These are phyloP conservation scores for Clarias batrachus DNA, from an alignment of 2,113 vertebrate genomes.

Conservation along the genomic window DNA sequence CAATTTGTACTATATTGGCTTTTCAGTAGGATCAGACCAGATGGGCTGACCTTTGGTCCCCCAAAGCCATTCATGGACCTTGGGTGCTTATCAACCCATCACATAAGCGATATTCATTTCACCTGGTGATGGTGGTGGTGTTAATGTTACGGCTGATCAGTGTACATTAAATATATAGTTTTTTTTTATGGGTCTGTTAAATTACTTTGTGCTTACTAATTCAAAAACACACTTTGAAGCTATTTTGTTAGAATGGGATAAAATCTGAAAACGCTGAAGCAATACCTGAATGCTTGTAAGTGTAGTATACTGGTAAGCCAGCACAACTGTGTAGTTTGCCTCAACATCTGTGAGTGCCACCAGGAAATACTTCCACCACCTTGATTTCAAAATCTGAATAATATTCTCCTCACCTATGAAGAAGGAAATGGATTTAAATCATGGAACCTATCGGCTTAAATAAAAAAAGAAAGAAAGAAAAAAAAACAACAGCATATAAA, in stretches of 20 bases:
- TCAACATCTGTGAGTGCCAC: slow-evolving; percentile 90
- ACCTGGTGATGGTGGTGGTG: too few species aligned
- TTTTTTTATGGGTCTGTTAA: too few species aligned
- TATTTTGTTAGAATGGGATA: neutral
- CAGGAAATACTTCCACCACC: slow-evolving; percentile 95
- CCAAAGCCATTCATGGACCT: too few species aligned
- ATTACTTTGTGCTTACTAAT: neutral
- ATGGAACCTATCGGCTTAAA: neutral
- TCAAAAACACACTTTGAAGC: neutral
- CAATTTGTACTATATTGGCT: too few species aligned
- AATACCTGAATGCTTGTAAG: slow-evolving; percentile 95
- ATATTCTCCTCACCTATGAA: slow-evolving; percentile 75
- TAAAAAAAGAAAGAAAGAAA: too few species aligned
- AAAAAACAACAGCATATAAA: too few species aligned
- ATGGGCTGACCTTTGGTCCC: too few species aligned
- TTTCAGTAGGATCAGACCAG: too few species aligned
- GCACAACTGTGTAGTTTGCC: slow-evolving; percentile 91
- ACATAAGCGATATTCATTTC: too few species aligned
- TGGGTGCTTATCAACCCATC: too few species aligned
- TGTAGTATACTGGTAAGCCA: slow-evolving; percentile 91
- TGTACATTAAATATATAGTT: too few species aligned
- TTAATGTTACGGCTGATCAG: too few species aligned
- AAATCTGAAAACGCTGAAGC: neutral
- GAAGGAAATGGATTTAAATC: neutral
- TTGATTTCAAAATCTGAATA: slow-evolving; percentile 80